Conservation (phyloP, 2,888 invertebrate species). For the Drosophila subsilvestris region DNA sequence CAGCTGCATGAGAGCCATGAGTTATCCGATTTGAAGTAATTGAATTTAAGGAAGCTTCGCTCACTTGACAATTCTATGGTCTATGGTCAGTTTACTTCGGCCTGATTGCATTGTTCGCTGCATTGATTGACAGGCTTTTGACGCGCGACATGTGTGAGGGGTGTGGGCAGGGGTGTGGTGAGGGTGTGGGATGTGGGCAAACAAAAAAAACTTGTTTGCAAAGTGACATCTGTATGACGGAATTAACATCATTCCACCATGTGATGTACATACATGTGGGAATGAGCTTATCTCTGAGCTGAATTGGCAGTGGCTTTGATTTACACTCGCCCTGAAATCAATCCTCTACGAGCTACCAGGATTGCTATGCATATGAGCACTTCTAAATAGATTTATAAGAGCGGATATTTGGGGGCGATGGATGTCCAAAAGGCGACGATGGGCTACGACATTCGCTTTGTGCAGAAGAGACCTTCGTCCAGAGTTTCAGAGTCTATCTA, state of each 20-base stretch:
- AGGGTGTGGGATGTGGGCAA: not conserved
- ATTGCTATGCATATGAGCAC: not conserved
- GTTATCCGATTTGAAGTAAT: conserved; percentile 22
- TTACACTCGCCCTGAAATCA: conserved; percentile 4
- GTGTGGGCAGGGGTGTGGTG: not conserved
- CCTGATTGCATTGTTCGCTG: conserved; percentile 34
- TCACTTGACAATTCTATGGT: conserved; percentile 9
- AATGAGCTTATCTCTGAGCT: conserved; percentile 22
- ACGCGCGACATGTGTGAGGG: conserved; percentile 13
- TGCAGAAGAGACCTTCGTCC: conserved; percentile 14
- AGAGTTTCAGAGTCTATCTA: not conserved
- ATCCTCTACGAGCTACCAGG: not conserved
- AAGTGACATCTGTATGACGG: conserved; percentile 52
- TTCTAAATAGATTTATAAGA: conserved; percentile 25
- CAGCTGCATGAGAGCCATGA: not conserved
- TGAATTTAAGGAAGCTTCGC: conserved; percentile 30
- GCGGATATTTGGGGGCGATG: conserved; percentile 42
- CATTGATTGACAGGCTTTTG: conserved; percentile 48
- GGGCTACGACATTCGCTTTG: conserved; percentile 8
- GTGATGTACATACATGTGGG: not conserved
- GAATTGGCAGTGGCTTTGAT: conserved; percentile 24
- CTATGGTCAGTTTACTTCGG: conserved; percentile 24
- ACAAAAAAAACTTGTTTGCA: conserved; percentile 27
- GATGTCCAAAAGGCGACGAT: conserved; percentile 10
- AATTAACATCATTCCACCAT: conserved; percentile 35